Evolutionary conservation across 1,140 invertebrate species (phyloP).

Genomic region (Sycobia sp.): DNA sequence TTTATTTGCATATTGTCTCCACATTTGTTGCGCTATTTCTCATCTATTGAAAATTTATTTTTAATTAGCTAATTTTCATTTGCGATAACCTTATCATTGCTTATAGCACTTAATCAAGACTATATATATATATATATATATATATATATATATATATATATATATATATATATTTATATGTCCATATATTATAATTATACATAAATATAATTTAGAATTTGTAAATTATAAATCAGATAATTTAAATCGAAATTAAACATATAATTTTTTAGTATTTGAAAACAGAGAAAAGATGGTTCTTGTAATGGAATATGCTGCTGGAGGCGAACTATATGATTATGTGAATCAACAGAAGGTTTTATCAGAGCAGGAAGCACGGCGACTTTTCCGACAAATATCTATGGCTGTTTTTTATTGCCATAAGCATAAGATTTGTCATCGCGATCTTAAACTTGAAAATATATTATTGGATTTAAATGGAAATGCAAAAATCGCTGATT

Average conservation of each 20-base stretch:
- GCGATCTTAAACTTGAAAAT: conserved; percentile 99
- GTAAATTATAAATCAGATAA: no score
- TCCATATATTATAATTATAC: no score
- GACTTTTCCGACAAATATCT: conserved; percentile 96
- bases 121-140: no score
- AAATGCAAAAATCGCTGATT: conserved; percentile 99
- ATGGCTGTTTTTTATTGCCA: conserved; percentile 99
- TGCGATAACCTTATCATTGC: no score
- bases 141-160: no score
- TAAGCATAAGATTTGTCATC: conserved; percentile 97
- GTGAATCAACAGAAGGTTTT: conserved; percentile 91
- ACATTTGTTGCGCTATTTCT: no score
- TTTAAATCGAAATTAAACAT: not conserved
- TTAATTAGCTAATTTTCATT: no score
- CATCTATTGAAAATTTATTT: no score
- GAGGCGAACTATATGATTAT: conserved; percentile 98
- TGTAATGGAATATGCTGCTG: conserved; percentile 99
- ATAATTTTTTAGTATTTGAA: conserved; percentile 82
- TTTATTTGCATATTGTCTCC: no score
- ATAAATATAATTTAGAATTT: no score
- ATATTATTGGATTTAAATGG: conserved; percentile 94
- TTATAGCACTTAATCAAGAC: no score
- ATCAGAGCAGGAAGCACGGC: conserved; percentile 88
- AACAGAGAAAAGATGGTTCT: conserved; percentile 98
- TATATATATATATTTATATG: no score